phyloP scores from a whole-genome alignment of 2,113 vertebrate genomes.

The Tapirus terrestris region DNA sequence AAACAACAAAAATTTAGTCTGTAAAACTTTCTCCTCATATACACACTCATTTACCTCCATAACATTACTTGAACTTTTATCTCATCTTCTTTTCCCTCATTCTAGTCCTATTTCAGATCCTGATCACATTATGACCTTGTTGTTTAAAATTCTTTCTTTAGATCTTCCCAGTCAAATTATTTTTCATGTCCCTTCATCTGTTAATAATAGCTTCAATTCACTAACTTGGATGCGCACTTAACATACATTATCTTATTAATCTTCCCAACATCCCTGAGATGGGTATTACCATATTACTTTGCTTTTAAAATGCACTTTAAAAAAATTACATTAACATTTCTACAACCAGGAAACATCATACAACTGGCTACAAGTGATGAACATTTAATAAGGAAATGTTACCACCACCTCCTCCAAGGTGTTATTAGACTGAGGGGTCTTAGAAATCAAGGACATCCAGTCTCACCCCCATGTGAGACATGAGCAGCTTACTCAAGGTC shows the following conservation, averaged over 20 bases:
- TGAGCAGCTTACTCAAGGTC: not conserved
- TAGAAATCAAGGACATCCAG: not conserved
- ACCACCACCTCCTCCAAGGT: not conserved
- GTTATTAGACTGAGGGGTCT: conserved; percentile 3
- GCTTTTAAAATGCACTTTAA: not conserved
- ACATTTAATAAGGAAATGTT: conserved; percentile 33
- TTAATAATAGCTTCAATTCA: conserved; percentile 59
- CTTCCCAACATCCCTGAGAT: not conserved
- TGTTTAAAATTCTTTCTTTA: conserved; percentile 57
- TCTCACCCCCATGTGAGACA: not conserved
- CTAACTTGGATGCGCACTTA: conserved; percentile 32
- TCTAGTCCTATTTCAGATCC: conserved; percentile 41
- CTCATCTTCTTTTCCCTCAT: conserved; percentile 7
- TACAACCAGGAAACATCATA: conserved; percentile 43
- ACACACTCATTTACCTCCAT: not conserved
- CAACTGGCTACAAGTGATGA: not conserved
- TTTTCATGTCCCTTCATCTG: conserved; percentile 58
- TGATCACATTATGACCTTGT: conserved; percentile 23
- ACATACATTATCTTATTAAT: conserved; percentile 60
- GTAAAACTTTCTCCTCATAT: not conserved
- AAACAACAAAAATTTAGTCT: not conserved
- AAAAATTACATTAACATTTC: conserved; percentile 48
- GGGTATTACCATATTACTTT: conserved; percentile 3
- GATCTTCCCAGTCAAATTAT: conserved; percentile 57
- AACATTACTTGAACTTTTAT: not conserved